Base-by-base conservation (phyloP, 2,113 vertebrate genomes). In the Lagopus muta region DNA sequence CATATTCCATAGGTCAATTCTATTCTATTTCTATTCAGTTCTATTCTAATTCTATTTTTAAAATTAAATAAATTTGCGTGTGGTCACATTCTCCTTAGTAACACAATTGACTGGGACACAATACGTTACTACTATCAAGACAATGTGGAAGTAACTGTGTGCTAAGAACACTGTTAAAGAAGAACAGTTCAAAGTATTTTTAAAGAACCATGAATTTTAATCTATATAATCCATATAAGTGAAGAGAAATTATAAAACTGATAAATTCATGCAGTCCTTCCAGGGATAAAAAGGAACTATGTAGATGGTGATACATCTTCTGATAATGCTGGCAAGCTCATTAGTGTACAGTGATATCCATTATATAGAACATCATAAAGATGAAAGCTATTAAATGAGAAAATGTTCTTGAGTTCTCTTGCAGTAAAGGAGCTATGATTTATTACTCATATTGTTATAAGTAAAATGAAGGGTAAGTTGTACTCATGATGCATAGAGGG, bases 311-410 rank as follows among this genome's bases (percentile, higher is more conserved):
- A 95, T 96, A 83, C 42, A 93, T 97, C 82, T 95, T 96, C 62
- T 36, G 30, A 90, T 92, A 94, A 90, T 8, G 13, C 84, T 94
- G 74, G 86, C 48, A 96, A 96, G 94, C 91, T 96, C 95, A 95
- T 97, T 97, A 97, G 43, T 86, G 86, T 73, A 76, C 61, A 78
- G 42, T 92, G 88, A 90, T 89, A 96, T 96, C 90, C 92, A 94
- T 97, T 97, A 91, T 79, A 92, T 38, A 40, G 67, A 94, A 94
- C 82, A 93, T 77, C 77, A 78, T 88, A 92, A 89, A 82, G 89
- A 93, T 86, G 88, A 95, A 96, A 96, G 91, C 86, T 95, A 88
- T 96, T 96, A 97, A 97, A 97, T 93, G 86, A 95, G 93, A 97
- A 97, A 97, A 95, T 89, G 47, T 19, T 93, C 87, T 48, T 34